phyloP scores from a whole-genome alignment of 2,797 vertebrate species.

The Erethizon dorsatum region DNA sequence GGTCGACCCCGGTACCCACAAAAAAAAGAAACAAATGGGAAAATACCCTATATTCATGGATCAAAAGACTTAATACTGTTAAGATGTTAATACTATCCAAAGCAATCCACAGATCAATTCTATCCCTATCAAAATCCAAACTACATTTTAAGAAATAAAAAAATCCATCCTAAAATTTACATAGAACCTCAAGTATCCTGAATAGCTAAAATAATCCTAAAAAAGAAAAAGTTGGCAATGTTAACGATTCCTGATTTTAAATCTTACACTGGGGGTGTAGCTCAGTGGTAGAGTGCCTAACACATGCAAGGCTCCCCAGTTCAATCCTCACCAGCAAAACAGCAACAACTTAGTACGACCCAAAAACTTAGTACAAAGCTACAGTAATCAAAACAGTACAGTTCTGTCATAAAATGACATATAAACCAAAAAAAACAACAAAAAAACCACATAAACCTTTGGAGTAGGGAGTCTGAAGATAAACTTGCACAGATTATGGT shows the following conservation, averaged over 20 bases:
- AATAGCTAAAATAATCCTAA: slow-evolving; percentile 22
- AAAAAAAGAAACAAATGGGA: not conserved
- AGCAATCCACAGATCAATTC: not conserved
- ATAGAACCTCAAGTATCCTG: not conserved
- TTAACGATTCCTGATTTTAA: not conserved
- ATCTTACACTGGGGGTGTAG: not conserved
- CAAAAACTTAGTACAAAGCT: not conserved
- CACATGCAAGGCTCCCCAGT: not conserved
- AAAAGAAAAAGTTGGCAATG: not conserved
- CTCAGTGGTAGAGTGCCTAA: not conserved
- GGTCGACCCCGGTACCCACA: too few species aligned
- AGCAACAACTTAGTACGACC: not conserved
- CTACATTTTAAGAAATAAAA: not conserved
- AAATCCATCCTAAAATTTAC: not conserved
- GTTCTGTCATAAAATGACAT: not conserved
- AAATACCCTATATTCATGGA: not conserved
- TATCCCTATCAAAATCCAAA: not conserved
- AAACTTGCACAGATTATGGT: not conserved
- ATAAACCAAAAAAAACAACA: not conserved
- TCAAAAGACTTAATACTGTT: not conserved
- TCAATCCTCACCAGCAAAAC: not conserved
- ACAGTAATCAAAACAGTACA: not conserved
- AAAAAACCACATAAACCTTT: too few species aligned
- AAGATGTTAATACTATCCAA: not conserved
- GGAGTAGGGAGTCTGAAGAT: not conserved